These are phyloP conservation scores for Scaptomyza cyrtandrae DNA, from an alignment of 2,888 invertebrate genomes.

Conservation along the genomic window DNA sequence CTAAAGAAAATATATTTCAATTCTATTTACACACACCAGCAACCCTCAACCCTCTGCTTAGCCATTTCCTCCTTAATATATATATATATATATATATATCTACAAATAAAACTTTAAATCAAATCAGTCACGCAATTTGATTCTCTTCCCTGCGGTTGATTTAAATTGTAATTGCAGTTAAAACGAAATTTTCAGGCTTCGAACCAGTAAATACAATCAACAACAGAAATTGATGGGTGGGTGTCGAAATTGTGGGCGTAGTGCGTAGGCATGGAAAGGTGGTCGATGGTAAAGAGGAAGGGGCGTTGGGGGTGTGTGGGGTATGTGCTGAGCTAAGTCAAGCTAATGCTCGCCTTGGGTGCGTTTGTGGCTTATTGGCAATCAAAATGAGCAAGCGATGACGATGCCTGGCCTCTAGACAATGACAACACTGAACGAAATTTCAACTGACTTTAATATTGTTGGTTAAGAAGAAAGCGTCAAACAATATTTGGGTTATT, in stretches of 20 bases:
- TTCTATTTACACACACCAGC: neutral
- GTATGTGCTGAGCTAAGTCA: slow-evolving; percentile 1
- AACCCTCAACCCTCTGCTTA: neutral
- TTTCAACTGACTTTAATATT: neutral
- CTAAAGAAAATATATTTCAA: neutral
- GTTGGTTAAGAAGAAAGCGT: neutral
- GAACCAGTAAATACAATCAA: slow-evolving; percentile 52
- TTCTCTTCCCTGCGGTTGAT: slow-evolving; percentile 50
- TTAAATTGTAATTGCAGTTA: slow-evolving; percentile 71
- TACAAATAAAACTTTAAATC: slow-evolving; percentile 20
- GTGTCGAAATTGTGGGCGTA: slow-evolving; percentile 17
- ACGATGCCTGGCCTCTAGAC: slow-evolving; percentile 26
- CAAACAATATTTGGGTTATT: neutral
- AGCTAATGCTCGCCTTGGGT: slow-evolving; percentile 67
- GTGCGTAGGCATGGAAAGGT: neutral
- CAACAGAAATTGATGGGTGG: slow-evolving; percentile 19
- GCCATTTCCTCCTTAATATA: neutral
- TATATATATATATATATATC: slow-evolving; percentile 11
- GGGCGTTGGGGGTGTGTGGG: neutral
- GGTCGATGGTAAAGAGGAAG: neutral
- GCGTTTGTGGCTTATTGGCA: slow-evolving; percentile 71
- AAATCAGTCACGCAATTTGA: slow-evolving; percentile 51
- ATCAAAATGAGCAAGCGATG: slow-evolving; percentile 55
- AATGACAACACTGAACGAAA: slow-evolving; percentile 30
- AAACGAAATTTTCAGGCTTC: slow-evolving; percentile 48